Evolutionary conservation across 2,113 vertebrate species (phyloP), one percentile per base, ranked within the genome.

Genomic region (Lepus americanus): DNA sequence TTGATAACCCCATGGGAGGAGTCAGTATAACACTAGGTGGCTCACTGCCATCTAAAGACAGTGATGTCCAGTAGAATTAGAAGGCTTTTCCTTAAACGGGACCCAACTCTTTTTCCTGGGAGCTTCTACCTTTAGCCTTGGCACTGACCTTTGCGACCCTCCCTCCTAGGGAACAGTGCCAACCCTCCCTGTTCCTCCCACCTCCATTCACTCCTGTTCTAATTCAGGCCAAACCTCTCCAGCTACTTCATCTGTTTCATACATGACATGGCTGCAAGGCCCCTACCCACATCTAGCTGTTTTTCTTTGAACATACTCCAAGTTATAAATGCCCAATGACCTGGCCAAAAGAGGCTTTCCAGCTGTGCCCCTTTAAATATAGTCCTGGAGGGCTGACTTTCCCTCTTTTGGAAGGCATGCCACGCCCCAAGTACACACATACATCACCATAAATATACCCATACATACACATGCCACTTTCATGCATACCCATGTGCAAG

Each of bases 301-400:
- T 96, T 49, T 79, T 87, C 53, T 92, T 84, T 92, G 94, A 96
- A 90, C 5, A 33, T 80, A 13, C n/a, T 89, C 87, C 89, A 96
- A 95, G 90, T 91, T 95, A 91, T 81, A 76, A 94, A 92, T 93
- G 92, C 27, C 78, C 89, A 91, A 16, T 69, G 67, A 82, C 87
- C 59, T 49, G 90, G 81, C 77, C 85, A 85, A 96, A 96, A 87
- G 89, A 96, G 23, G 88, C 85, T 94, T 96, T 96, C 94, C 87
- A 92, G 67, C 81, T 96, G 72, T 93, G 66, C 55, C 84, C 73
- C 73, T 93, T 73, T 90, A 97, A 96, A 96, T 94, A 96, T 53
- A 96, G 67, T 92, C 66, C 87, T 64, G 44, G 84, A 92, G 59
- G 27, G 13, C 29, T 94, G 85, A 92, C 49, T 90, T 92, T 74